A percentile compares a stretch with the other conserved stretches of the same genome.
phyloP scores from a whole-genome alignment of 2,888 invertebrate genomes.

The Carcina quercana region DNA sequence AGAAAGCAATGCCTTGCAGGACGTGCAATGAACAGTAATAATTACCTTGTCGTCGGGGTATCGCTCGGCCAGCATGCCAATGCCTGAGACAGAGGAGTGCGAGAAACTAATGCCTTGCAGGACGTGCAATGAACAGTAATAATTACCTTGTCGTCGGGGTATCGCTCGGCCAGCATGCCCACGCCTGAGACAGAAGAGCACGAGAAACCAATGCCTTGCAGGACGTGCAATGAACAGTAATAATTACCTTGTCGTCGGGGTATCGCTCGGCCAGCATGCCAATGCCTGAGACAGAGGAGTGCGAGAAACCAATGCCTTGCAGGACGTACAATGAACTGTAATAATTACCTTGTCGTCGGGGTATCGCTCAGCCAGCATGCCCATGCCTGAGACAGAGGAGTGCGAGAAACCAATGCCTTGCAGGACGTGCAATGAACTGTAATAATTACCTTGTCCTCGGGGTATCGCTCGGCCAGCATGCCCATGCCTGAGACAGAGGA shows the following conservation, averaged over 20 bases:
- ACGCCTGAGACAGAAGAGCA: conserved; percentile 99
- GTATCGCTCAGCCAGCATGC: conserved; percentile 98
- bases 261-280: conserved; percentile 99
- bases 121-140: no score
- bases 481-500: conserved; percentile 99
- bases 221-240: conserved; percentile 96
- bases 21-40: conserved; percentile 95
- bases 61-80: conserved; percentile 99
- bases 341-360: conserved; percentile 91
- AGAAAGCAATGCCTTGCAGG: conserved; percentile 99
- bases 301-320: no score
- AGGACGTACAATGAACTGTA: no score
- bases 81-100: conserved; percentile 98
- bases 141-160: conserved; percentile 91
- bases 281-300: conserved; percentile 99
- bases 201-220: conserved; percentile 98
- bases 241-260: conserved; percentile 92
- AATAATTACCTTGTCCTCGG: conserved; percentile 89
- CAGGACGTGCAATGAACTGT: conserved; percentile 97
- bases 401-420: conserved; percentile 99
- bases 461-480: conserved; percentile 98
- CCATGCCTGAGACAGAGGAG: conserved; percentile 99
- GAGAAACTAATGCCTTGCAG: conserved; percentile 99
- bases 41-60: conserved; percentile 95
- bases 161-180: conserved; percentile 99